Evolutionary conservation across 2,113 vertebrate genomes (phyloP), one percentile per base, ranked within the genome.

Genomic region (Corvus moneduloides): DNA sequence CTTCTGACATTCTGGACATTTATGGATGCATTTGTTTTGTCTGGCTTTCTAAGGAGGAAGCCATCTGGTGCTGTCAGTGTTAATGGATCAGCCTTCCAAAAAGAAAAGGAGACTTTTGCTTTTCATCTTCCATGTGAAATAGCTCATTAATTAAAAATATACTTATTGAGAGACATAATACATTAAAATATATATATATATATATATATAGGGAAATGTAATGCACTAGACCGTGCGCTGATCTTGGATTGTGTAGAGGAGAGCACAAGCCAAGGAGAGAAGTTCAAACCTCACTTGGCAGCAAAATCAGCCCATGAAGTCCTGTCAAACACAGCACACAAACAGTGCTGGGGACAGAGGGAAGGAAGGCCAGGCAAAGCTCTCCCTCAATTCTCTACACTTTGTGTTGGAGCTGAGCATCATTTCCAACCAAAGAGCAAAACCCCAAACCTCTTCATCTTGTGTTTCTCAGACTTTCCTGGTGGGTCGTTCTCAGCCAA

Each of bases 41-140:
- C 54, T 93, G 43, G 28, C 59, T 94, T 95, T 82, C 28, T 14
- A 9, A 82, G 72, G 52, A 77, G 55, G n/a, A 11, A 35, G 27
- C 86, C 92, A 89, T 92, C 86, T 96, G 83, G 21, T 89, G 17
- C 71, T 66, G 58, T 74, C 88, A 80, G 14, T 63, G 68, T n/a
- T 89, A 30, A 10, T 81, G 48, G 62, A 85, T 48, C 26, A 8
- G 12, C 78, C 58, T 89, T 91, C 61, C 66, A 67, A 27, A 86
- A 63, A 43, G 33, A 68, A 68, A 68, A 54, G 64, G 18, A 64
- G 44, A 82, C 5, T 90, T 78, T 56, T 41, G 16, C 55, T 84
- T 58, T 56, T 78, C 75, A 23, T 86, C 73, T 77, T 62, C 32
- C 17, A 9, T 28, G 93, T 84, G 66, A 66, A 91, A 68, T 30